These are phyloP conservation scores for Tautogolabrus adspersus DNA, from an alignment of 2,113 vertebrate genomes.

Conservation along the genomic window DNA sequence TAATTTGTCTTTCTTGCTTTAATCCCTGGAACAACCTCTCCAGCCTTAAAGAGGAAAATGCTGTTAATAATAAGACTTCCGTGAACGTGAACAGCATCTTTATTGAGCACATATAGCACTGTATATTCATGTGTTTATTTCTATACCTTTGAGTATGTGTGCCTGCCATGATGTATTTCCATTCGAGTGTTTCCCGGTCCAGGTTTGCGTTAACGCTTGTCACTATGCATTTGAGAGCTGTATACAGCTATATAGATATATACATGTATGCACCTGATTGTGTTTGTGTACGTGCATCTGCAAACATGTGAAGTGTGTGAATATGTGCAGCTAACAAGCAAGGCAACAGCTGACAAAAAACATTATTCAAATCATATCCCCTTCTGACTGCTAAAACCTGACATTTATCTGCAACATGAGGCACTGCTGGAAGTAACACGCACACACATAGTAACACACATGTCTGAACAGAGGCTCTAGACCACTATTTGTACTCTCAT, in stretches of 20 bases:
- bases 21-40: background rate
- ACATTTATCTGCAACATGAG: slow-evolving; percentile 67
- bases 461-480: slow-evolving; percentile 24
- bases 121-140: background rate
- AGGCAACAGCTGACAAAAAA: slow-evolving; percentile 60
- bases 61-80: background rate
- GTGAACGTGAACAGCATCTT: background rate
- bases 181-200: background rate
- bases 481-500: slow-evolving; percentile 28
- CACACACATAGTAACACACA: slow-evolving; percentile 24
- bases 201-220: slow-evolving; percentile 32
- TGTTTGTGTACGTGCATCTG: slow-evolving; percentile 15
- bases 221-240: slow-evolving; percentile 25
- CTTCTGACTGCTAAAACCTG: slow-evolving; percentile 60
- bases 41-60: background rate
- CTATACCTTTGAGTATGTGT: background rate
- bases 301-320: slow-evolving; percentile 12
- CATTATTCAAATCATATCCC: slow-evolving; percentile 68
- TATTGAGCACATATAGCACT: background rate
- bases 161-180: slow-evolving; percentile 19
- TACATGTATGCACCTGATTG: slow-evolving; percentile 10
- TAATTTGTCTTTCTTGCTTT: background rate
- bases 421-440: slow-evolving; percentile 18
- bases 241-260: background rate
- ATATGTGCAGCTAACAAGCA: slow-evolving; percentile 35